A percentile compares a stretch with the other conserved stretches of the same genome.
These are phyloP conservation scores for Pantherophis vulpinus DNA, from an alignment of 2,797 vertebrate species.

Conservation along the genomic window DNA sequence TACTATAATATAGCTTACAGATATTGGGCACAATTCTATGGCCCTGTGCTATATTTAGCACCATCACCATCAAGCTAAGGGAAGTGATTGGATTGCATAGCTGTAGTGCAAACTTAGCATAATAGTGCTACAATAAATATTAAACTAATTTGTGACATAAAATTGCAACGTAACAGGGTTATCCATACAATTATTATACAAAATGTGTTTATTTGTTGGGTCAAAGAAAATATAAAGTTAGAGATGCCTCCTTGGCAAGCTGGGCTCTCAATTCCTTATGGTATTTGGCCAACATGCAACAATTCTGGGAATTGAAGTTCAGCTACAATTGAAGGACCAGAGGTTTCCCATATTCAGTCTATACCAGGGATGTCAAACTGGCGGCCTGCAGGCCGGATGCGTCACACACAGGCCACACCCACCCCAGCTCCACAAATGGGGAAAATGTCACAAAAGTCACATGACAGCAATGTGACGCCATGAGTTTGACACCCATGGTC, in stretches of 20 bases:
- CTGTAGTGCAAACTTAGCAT: neutral
- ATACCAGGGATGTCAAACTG: too few species aligned
- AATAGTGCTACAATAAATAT: neutral
- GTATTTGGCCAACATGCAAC: neutral
- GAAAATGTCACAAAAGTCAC: too few species aligned
- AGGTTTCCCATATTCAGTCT: neutral
- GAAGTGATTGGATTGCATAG: neutral
- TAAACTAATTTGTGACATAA: neutral
- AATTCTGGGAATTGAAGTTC: neutral
- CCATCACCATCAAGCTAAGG: neutral
- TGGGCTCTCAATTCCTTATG: neutral
- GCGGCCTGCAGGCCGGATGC: too few species aligned
- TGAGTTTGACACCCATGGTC: too few species aligned
- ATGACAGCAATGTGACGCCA: too few species aligned
- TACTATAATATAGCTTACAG: slow-evolving; percentile 20
- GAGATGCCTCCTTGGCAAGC: neutral
- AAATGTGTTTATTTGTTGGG: neutral
- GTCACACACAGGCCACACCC: too few species aligned
- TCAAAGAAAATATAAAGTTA: neutral
- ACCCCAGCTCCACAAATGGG: too few species aligned
- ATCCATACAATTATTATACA: too few species aligned
- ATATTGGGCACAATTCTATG: neutral
- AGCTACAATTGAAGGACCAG: neutral
- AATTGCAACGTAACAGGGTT: neutral
- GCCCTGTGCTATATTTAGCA: neutral